Evolutionary conservation across 1,140 invertebrate species (phyloP), one percentile per base, ranked within the genome.

Genomic region (Musca domestica): DNA sequence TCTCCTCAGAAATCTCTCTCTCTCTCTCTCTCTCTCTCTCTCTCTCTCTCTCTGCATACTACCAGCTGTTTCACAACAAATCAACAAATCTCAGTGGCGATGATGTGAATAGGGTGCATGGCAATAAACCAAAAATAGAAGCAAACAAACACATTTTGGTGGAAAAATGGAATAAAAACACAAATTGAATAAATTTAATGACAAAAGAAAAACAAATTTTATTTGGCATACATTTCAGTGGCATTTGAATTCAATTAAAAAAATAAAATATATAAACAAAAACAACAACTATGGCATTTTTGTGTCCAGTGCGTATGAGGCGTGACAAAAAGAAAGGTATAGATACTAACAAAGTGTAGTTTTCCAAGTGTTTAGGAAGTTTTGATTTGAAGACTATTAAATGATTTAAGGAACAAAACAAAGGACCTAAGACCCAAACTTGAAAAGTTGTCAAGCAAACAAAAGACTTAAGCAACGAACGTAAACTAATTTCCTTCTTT

Each of bases 281-380:
- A 54, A 46, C 17, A 27, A 17, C n/a, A 51, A 84, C 77, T 74
- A 96, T 96, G 94, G 94, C 94, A 80, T 96, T 96, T 85, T 83
- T 96, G 75, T 96, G 94, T 86, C 94, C 94, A 52, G 94, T 96
- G 68, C 87, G 94, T 83, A 95, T 96, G 81, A 88, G 94, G 80
- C 87, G 93, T 79, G 92, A 92, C 70, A 95, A 95, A 84, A 95
- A 95, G 85, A 95, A 95, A 89, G 95, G 77, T 78, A 69, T 54
- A 34, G 17, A 41, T 19, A 41, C 1, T n/a, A 10, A 19, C 34
- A 61, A 19, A 54, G 12, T 3, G n/a, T n/a, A n/a, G n/a, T n/a
- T n/a, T n/a, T n/a, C n/a, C n/a, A n/a, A n/a, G n/a, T n/a, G n/a
- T n/a, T n/a, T n/a, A n/a, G n/a, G n/a, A n/a, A n/a, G n/a, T n/a